Conservation (phyloP, 2,797 vertebrate genomes). For the Spizella passerina region DNA sequence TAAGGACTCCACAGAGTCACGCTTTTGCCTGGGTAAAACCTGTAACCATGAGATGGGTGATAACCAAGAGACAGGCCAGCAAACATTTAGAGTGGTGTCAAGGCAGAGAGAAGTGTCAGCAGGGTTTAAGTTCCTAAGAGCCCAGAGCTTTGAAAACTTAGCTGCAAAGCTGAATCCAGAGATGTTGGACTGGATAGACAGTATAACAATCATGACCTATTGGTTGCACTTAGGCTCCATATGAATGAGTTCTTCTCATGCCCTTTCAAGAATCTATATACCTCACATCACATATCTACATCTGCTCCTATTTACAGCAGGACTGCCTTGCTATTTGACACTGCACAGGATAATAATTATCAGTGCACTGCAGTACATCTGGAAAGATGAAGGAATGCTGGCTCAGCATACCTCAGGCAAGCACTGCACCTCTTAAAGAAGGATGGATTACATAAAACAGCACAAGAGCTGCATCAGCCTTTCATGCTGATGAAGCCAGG, state of each 20-base stretch:
- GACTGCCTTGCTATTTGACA: slow-evolving; percentile 2
- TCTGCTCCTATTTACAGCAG: neutral
- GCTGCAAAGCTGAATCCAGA: neutral
- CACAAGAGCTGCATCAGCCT: neutral
- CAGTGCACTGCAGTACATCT: neutral
- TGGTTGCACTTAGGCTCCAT: neutral
- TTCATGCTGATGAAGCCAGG: neutral
- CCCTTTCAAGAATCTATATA: neutral
- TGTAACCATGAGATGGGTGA: neutral
- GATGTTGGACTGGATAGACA: neutral
- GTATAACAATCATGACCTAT: neutral
- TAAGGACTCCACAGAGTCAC: neutral
- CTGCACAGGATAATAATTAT: neutral
- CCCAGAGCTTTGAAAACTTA: neutral
- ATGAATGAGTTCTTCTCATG: neutral
- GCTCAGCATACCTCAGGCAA: neutral
- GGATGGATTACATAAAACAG: neutral
- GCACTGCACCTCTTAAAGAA: neutral
- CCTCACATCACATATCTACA: neutral
- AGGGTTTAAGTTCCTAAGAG: neutral
- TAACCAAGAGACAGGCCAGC: neutral
- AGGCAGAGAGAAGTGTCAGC: neutral
- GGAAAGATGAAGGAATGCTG: neutral
- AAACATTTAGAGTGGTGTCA: neutral
- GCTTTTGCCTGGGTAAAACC: neutral